These are phyloP conservation scores for Lepus europaeus DNA, from an alignment of 2,113 vertebrate genomes.

Conservation along the genomic window DNA sequence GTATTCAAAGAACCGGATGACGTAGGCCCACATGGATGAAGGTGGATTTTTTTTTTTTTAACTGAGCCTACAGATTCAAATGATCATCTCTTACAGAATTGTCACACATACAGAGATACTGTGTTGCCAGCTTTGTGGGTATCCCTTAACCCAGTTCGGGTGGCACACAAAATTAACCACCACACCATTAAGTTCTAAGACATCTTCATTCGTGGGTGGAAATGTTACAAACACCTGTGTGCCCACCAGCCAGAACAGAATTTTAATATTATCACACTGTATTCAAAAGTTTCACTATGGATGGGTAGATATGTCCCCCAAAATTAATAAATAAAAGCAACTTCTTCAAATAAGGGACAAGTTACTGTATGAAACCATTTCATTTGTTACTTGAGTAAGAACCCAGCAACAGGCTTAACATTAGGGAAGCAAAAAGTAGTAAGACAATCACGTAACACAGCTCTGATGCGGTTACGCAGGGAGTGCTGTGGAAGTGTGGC, in stretches of 20 bases:
- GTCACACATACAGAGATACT: background rate
- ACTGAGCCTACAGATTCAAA: background rate
- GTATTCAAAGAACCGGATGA: background rate
- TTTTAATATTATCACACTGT: background rate
- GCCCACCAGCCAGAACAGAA: background rate
- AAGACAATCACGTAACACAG: too few species aligned
- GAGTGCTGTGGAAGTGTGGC: rapidly evolving
- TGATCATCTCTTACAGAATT: background rate
- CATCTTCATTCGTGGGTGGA: background rate
- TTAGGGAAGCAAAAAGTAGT: background rate
- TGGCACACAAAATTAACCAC: background rate
- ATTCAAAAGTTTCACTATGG: background rate
- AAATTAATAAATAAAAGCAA: slow-evolving; percentile 41
- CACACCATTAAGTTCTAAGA: slow-evolving; percentile 1
- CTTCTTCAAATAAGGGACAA: background rate
- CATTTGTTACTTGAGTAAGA: background rate
- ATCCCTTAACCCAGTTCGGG: background rate
- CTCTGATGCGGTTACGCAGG: background rate
- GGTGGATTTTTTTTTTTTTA: too few species aligned
- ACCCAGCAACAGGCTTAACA: background rate
- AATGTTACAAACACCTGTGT: background rate
- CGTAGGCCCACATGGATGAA: rapidly evolving
- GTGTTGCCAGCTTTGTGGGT: background rate
- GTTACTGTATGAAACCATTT: background rate
- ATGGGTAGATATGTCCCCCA: background rate